Percentiles rank a stretch among this genome's conserved stretches.
Conservation (phyloP, 2,113 vertebrate genomes). For the Machaerirhynchus nigripectus region DNA sequence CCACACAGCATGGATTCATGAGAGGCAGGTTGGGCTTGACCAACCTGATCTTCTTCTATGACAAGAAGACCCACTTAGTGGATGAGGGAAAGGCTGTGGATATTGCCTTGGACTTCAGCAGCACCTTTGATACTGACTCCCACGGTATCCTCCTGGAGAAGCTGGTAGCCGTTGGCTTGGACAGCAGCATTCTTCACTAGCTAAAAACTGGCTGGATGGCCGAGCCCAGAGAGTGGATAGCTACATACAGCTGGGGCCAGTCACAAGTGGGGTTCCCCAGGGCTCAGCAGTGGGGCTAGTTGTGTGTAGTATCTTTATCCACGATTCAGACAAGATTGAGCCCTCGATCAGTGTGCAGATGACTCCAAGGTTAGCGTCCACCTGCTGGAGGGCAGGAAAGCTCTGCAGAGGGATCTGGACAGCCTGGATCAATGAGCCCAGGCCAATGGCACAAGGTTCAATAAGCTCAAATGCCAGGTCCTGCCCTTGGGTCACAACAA, state of each 20-base stretch:
- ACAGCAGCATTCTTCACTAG: neutral
- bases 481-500: neutral
- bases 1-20: neutral
- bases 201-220: neutral
- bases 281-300: neutral
- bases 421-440: neutral
- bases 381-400: neutral
- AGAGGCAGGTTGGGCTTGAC: neutral
- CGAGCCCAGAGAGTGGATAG: neutral
- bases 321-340: fast-evolving
- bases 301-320: neutral
- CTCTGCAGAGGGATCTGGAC: neutral
- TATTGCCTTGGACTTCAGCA: neutral
- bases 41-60: neutral
- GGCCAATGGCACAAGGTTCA: neutral
- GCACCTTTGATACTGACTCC: neutral
- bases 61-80: neutral
- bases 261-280: neutral
- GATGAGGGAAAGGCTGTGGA: neutral
- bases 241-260: neutral
- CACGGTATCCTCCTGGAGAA: neutral
- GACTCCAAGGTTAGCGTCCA: neutral
- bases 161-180: neutral
- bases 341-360: neutral
- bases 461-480: neutral